Conservation (phyloP, 2,888 invertebrate species). For the Melanostoma scalare region DNA sequence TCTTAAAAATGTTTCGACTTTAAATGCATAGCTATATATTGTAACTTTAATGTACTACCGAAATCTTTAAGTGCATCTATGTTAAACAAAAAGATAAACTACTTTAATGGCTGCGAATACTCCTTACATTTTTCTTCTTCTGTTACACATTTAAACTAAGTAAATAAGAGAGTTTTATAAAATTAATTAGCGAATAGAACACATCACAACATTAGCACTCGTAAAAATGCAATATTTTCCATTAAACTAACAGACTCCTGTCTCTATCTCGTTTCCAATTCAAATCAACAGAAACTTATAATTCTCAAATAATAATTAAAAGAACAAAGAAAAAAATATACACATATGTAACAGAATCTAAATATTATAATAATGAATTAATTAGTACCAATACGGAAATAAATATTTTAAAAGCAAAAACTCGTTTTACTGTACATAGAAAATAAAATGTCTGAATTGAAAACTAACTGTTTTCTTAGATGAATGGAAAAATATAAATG, state of each 20-base stretch:
- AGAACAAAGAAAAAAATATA: conserved; percentile 7
- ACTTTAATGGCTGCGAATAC: conserved; percentile 71
- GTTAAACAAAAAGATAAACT: conserved; percentile 49
- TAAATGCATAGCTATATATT: conserved; percentile 45
- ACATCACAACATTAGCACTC: conserved; percentile 64
- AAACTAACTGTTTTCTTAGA: conserved; percentile 31
- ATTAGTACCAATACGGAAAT: conserved; percentile 41
- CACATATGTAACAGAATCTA: conserved; percentile 46
- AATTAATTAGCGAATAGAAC: conserved; percentile 61
- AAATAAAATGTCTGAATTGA: conserved; percentile 50
- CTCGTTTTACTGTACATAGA: conserved; percentile 53
- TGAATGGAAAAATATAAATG: conserved; percentile 40
- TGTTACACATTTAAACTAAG: conserved; percentile 19
- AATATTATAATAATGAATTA: conserved; percentile 4
- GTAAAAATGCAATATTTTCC: conserved; percentile 67
- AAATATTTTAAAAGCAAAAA: conserved; percentile 59
- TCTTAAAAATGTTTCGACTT: conserved; percentile 64
- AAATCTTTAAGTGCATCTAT: conserved; percentile 48
- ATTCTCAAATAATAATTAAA: conserved; percentile 38
- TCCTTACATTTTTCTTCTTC: conserved; percentile 45
- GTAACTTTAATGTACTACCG: conserved; percentile 56
- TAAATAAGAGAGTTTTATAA: conserved; percentile 60
- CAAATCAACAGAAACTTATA: conserved; percentile 37
- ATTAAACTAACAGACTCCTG: conserved; percentile 43
- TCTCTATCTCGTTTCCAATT: conserved; percentile 48